These are phyloP conservation scores for Chouioia cunea DNA, from an alignment of 2,888 invertebrate genomes.

Conservation along the genomic window DNA sequence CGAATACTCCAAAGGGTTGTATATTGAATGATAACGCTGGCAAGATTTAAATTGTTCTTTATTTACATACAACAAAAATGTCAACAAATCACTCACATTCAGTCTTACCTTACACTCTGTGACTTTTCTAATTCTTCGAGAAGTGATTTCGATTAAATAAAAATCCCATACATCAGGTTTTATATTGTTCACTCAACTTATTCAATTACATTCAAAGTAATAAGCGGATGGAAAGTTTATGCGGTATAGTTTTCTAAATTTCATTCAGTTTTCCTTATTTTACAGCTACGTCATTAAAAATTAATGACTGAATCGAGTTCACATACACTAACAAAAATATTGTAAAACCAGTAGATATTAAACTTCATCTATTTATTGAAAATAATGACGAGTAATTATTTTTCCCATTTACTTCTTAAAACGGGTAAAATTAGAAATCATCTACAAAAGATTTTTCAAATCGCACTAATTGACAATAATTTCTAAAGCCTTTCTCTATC, in stretches of 20 bases:
- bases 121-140: constrained; percentile 36
- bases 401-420: constrained; percentile 9
- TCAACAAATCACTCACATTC: constrained; percentile 55
- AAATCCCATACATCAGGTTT: too few relatives aligned
- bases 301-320: too few relatives aligned
- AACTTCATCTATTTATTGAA: not conserved
- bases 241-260: too few relatives aligned
- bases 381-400: not conserved
- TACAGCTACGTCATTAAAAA: too few relatives aligned
- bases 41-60: constrained; percentile 52
- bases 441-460: constrained; percentile 37
- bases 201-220: too few relatives aligned
- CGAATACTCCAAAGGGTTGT: too few relatives aligned
- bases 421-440: constrained; percentile 35
- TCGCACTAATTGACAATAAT: constrained; percentile 33
- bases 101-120: constrained; percentile 47
- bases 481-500: constrained; percentile 15
- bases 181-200: too few relatives aligned
- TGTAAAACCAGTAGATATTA: not conserved
- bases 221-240: too few relatives aligned
- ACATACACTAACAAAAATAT: not conserved
- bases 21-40: not conserved
- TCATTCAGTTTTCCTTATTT: too few relatives aligned
- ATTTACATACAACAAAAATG: constrained; percentile 60
- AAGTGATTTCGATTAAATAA: constrained; percentile 19